A percentile compares a stretch with the other conserved stretches of the same genome.
These are phyloP conservation scores for Drosophila burlai DNA, from an alignment of 1,140 invertebrate genomes.

Conservation along the genomic window DNA sequence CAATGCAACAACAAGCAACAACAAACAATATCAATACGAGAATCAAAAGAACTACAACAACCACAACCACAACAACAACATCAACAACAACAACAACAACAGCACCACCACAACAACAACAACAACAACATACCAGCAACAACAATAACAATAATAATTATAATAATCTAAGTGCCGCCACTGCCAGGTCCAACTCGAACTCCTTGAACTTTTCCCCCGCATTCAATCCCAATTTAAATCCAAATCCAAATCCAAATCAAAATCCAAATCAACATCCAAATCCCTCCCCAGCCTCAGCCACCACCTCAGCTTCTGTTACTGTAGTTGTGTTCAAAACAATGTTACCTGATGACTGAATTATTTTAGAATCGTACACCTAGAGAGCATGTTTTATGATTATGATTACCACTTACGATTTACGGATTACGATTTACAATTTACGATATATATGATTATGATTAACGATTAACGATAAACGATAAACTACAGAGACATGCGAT, in stretches of 20 bases:
- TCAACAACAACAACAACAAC: conserved; percentile 21
- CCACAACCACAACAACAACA: conserved; percentile 8
- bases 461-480: neutral
- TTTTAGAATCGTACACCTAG: conserved; percentile 81
- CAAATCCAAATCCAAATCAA: neutral
- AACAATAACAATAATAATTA: conserved; percentile 47
- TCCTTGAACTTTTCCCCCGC: conserved; percentile 16
- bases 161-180: conserved; percentile 50
- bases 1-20: conserved; percentile 14
- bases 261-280: conserved; percentile 4
- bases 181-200: conserved; percentile 29
- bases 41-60: conserved; percentile 30
- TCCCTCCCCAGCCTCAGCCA: conserved; percentile 45
- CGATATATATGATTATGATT: conserved; percentile 9
- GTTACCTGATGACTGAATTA: conserved; percentile 86
- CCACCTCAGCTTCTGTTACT: conserved; percentile 84
- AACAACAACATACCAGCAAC: conserved; percentile 36
- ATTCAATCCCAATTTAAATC: neutral
- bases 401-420: conserved; percentile 33
- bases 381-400: conserved; percentile 73
- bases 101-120: conserved; percentile 28
- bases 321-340: conserved; percentile 86
- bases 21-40: conserved; percentile 21
- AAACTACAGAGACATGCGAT: no score
- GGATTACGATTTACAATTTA: conserved; percentile 14